A percentile compares a stretch with the other conserved stretches of the same genome.
phyloP scores from a whole-genome alignment of 2,113 vertebrate species.

The Ictalurus furcatus region DNA sequence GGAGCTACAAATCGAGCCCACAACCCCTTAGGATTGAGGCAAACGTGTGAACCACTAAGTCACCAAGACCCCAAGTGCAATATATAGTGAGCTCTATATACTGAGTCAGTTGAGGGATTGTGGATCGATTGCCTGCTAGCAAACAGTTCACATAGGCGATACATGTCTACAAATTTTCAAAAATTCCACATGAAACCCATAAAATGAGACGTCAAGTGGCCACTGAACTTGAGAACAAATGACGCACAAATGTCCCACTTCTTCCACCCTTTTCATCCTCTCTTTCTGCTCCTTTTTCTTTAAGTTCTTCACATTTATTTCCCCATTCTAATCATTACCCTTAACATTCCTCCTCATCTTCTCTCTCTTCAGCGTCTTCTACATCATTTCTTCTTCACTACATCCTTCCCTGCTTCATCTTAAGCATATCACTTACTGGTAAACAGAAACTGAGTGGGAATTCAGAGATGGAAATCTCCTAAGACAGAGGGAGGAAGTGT shows the following conservation, averaged over 20 bases:
- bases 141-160: background rate
- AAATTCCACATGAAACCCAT: background rate
- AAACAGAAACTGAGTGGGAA: background rate
- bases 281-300: background rate
- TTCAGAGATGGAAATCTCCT: conserved; percentile 5
- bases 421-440: background rate
- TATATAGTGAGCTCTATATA: background rate
- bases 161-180: background rate
- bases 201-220: background rate
- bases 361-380: background rate
- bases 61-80: background rate
- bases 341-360: background rate
- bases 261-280: background rate
- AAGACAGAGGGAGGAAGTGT: background rate
- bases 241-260: background rate
- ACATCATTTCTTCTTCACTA: background rate
- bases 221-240: background rate
- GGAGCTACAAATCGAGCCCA: no score
- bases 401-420: background rate
- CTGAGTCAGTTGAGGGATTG: background rate
- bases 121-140: background rate
- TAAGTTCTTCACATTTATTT: background rate
- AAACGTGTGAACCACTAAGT: no score
- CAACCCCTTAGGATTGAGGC: no score
- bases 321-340: background rate